A percentile compares a stretch with the other conserved stretches of the same genome.
phyloP scores from a whole-genome alignment of 2,113 vertebrate species.

The Alethe diademata region DNA sequence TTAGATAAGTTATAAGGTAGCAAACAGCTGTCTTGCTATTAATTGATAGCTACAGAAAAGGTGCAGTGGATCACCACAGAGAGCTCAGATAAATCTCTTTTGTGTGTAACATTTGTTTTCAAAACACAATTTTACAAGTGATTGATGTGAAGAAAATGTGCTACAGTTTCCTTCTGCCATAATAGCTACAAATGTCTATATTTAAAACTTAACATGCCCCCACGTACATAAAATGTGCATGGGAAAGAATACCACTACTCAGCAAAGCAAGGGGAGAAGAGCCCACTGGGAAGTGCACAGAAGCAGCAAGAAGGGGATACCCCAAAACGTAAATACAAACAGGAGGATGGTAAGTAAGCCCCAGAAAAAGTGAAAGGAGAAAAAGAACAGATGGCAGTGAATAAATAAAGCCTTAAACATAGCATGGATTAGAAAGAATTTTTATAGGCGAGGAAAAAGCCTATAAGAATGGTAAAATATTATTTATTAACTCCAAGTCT shows the following conservation, averaged over 20 bases:
- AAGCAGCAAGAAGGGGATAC: not conserved
- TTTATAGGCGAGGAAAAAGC: not conserved
- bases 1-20: not conserved
- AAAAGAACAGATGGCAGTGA: constrained; percentile 22
- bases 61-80: not conserved
- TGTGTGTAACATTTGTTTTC: not conserved
- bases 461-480: not conserved
- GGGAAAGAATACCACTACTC: not conserved
- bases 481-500: not conserved
- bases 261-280: not conserved
- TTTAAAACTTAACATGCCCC: not conserved
- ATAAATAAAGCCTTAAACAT: constrained; percentile 36
- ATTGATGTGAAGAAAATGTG: constrained; percentile 8
- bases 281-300: not conserved
- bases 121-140: constrained; percentile 17
- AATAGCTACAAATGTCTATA: not conserved
- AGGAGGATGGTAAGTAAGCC: not conserved
- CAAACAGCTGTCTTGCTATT: constrained; percentile 22
- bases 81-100: constrained; percentile 8
- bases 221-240: not conserved
- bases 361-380: constrained; percentile 10
- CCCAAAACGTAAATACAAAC: constrained; percentile 12
- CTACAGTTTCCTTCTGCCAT: not conserved
- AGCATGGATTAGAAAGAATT: not conserved
- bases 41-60: constrained; percentile 17